Evolutionary conservation across 2,888 invertebrate species (phyloP), one percentile per base, ranked within the genome.

Genomic region (Tolmerus cingulatus): DNA sequence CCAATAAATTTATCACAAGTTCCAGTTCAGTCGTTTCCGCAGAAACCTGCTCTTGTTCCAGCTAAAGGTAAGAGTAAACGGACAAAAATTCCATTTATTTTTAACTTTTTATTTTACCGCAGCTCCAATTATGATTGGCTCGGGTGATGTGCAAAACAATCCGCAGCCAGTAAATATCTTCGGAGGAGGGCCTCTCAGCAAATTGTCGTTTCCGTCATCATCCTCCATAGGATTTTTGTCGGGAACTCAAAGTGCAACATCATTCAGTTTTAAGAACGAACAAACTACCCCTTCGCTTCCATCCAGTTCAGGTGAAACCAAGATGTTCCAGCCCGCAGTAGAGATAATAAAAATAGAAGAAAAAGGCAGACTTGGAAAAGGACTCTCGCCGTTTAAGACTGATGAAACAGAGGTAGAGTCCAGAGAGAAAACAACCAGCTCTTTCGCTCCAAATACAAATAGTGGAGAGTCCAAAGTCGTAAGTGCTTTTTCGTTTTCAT

Each of bases 361-460:
- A 16, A 51, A 66, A 14, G 23, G 0, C 1, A 23, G 19, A 23
- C 2, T 14, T 23, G 14, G 4, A 8, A 66, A 23, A 12, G 66
- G 19, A 27, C 19, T 66, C 2, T 4, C 27, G 19, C 2, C 27
- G 9, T 66, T 66, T 23, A 66, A 27, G 19, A 2, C 5, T 23
- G 66, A 12, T 5, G 23, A 66, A 27, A 23, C 19, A 1, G 66
- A 12, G 27, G 4, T 27, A 23, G 66, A 66, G 23, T n/a, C 9
- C 7, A 66, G 57, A 7, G 37, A 57, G 74, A 19, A 27, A 55
- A 57, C 23, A n/a, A n/a, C 37, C 23, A 27, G 23, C 16, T 40
- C 78, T 37, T 78, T 87, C 12, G 27, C 34, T 87, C 74, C 87
- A 16, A 87, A 82, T 74, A 34, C 74, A 27, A 23, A 55, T 14